phyloP scores from a whole-genome alignment of 1,140 invertebrate genomes.

The Trichomalopsis sarcophagae region DNA sequence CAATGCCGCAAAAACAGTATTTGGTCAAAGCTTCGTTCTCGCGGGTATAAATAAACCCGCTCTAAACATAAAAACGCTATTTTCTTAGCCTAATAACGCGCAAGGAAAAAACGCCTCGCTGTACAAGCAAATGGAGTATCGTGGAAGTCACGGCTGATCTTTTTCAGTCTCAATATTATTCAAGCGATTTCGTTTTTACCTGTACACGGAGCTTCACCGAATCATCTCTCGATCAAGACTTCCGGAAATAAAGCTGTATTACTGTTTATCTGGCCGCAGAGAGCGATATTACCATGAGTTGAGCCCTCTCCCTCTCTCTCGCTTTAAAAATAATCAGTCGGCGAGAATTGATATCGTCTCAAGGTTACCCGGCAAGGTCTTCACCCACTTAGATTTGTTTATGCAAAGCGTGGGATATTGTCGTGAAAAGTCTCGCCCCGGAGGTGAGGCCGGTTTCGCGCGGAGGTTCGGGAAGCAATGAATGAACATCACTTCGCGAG shows the following conservation, averaged over 20 bases:
- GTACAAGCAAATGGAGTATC: too few relatives aligned
- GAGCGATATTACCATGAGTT: constrained; percentile 11
- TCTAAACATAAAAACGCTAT: not conserved
- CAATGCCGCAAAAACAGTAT: too few relatives aligned
- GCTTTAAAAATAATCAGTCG: constrained; percentile 46
- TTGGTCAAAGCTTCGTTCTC: not conserved
- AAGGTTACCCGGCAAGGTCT: constrained; percentile 1
- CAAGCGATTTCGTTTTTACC: too few relatives aligned
- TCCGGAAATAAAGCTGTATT: constrained; percentile 40
- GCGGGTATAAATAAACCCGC: not conserved
- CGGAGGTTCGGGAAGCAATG: too few relatives aligned
- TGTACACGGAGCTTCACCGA: too few relatives aligned
- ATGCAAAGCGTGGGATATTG: constrained; percentile 28
- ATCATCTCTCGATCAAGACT: not conserved
- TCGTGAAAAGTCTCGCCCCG: too few relatives aligned
- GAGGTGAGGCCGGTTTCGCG: not conserved
- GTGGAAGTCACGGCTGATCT: too few relatives aligned
- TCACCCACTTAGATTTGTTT: constrained; percentile 45
- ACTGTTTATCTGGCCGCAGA: not conserved
- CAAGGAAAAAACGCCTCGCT: too few relatives aligned
- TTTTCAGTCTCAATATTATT: too few relatives aligned
- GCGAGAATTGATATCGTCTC: constrained; percentile 42
- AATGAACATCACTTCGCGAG: not conserved
- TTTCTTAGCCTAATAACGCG: not conserved
- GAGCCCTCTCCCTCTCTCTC: too few relatives aligned